These are phyloP conservation scores for Prolemur simus DNA, from an alignment of 2,113 vertebrate genomes.

Conservation along the genomic window DNA sequence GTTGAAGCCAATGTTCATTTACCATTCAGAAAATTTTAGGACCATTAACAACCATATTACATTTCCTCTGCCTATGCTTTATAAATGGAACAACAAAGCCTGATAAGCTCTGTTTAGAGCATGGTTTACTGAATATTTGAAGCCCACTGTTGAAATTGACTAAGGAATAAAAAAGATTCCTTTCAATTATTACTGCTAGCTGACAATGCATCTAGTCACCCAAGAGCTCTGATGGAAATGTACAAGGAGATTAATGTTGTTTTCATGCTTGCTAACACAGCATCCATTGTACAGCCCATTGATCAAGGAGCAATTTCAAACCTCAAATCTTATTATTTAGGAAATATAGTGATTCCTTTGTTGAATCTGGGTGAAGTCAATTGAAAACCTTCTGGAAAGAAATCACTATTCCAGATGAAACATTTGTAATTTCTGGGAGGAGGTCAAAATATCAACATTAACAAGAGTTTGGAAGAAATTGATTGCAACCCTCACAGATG, in stretches of 20 bases:
- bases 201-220: neutral
- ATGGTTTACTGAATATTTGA: neutral
- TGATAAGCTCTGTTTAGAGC: neutral
- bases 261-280: neutral
- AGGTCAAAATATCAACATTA: neutral
- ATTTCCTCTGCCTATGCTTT: neutral
- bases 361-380: neutral
- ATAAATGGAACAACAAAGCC: neutral
- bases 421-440: neutral
- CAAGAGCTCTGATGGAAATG: neutral
- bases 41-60: too few species aligned
- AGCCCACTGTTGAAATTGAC: neutral
- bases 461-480: neutral
- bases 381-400: neutral
- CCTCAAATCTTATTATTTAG: neutral
- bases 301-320: neutral
- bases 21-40: neutral
- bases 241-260: neutral
- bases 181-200: neutral
- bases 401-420: neutral
- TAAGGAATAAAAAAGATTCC: neutral
- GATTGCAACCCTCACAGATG: neutral
- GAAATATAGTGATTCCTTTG: neutral
- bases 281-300: neutral
- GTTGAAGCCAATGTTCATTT: neutral